Percentiles rank a stretch among this genome's conserved stretches.
phyloP scores from a whole-genome alignment of 2,797 vertebrate genomes.

The Bradypodion ventrale region DNA sequence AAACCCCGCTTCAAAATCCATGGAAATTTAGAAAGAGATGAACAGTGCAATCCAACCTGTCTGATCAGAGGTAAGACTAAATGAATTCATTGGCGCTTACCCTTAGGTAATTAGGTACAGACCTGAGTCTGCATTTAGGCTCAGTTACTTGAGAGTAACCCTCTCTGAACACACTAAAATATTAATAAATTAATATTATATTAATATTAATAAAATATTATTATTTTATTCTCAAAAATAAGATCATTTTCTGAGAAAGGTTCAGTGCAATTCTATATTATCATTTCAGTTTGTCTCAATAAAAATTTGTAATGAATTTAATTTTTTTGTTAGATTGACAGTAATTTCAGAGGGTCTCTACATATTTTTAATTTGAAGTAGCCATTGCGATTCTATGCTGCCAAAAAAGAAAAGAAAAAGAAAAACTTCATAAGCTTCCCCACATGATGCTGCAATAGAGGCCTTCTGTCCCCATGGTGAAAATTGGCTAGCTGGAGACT shows the following conservation, averaged over 20 bases:
- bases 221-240: background rate
- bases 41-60: background rate
- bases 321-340: background rate
- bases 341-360: background rate
- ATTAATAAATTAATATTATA: no score
- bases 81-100: background rate
- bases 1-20: background rate
- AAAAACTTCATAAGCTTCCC: background rate
- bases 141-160: background rate
- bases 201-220: no score
- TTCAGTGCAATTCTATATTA: background rate
- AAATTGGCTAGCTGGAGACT: background rate
- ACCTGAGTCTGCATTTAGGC: background rate
- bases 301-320: background rate
- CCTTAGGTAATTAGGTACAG: background rate
- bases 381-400: background rate
- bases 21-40: background rate
- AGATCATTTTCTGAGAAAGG: background rate
- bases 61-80: no score
- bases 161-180: background rate
- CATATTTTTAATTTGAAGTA: background rate
- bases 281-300: background rate
- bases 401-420: background rate
- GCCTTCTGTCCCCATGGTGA: background rate
- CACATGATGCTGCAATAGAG: background rate